phyloP scores from a whole-genome alignment of 2,888 invertebrate species.

The Eupithecia exiguata region DNA sequence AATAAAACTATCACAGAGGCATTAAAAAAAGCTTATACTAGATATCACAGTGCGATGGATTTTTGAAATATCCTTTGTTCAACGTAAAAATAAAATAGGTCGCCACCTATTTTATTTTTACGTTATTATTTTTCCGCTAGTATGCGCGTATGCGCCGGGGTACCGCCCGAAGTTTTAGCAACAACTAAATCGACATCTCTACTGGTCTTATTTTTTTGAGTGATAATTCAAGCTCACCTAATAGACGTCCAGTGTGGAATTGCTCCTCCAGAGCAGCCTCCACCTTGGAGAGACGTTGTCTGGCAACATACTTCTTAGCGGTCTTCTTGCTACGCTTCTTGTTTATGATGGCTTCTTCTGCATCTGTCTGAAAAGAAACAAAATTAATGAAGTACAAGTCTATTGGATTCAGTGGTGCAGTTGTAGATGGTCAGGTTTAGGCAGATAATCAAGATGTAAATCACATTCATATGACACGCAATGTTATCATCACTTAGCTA shows the following conservation, averaged over 20 bases:
- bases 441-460: conserved; percentile 48
- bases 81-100: too few relatives aligned
- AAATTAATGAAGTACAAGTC: conserved; percentile 12
- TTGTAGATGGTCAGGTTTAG: conserved; percentile 46
- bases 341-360: conserved; percentile 96
- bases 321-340: conserved; percentile 97
- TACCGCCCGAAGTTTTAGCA: too few relatives aligned
- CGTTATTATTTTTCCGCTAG: too few relatives aligned
- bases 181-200: not conserved
- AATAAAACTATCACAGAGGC: too few relatives aligned
- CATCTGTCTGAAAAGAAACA: conserved; percentile 87
- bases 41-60: too few relatives aligned
- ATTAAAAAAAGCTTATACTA: too few relatives aligned
- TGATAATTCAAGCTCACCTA: conserved; percentile 86
- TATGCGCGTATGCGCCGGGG: too few relatives aligned
- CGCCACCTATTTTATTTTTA: too few relatives aligned
- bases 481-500: conserved; percentile 52
- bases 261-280: conserved; percentile 97
- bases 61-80: too few relatives aligned
- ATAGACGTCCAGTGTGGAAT: conserved; percentile 96
- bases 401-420: not conserved
- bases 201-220: not conserved
- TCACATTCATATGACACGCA: conserved; percentile 85
- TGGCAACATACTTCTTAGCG: conserved; percentile 94
- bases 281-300: conserved; percentile 97